phyloP scores from a whole-genome alignment of 2,113 vertebrate genomes.

The Cephalopholis sonnerati region DNA sequence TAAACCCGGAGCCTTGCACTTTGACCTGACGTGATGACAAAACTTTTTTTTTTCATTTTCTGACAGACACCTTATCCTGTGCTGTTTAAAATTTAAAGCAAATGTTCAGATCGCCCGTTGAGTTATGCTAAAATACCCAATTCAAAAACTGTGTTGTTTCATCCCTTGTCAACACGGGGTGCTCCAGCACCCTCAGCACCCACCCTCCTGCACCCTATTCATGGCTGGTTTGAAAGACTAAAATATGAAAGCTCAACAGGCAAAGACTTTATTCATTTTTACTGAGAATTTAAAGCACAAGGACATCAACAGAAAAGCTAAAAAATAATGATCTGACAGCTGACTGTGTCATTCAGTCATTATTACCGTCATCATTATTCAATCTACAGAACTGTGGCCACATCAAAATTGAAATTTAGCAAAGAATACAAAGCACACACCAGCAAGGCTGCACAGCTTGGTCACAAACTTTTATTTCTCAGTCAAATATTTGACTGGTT shows the following conservation, averaged over 20 bases:
- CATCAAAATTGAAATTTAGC: background rate
- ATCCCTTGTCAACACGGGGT: no score
- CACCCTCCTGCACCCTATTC: no score
- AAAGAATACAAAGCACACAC: background rate
- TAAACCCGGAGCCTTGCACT: no score
- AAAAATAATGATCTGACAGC: background rate
- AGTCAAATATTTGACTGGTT: background rate
- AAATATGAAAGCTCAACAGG: background rate
- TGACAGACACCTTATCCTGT: no score
- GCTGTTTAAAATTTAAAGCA: no score
- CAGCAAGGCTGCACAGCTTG: background rate
- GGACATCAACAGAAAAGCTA: background rate
- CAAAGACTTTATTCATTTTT: background rate
- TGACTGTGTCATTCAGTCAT: background rate
- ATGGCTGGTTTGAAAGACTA: background rate
- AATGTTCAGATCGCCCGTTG: no score
- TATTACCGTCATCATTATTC: background rate
- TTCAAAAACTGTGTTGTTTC: no score
- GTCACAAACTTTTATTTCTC: background rate
- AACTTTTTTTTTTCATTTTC: no score
- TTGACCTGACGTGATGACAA: no score
- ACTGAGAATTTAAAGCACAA: background rate
- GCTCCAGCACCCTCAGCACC: no score
- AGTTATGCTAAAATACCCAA: no score
- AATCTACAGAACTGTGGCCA: background rate